A percentile compares a stretch with the other conserved stretches of the same genome.
Conservation (phyloP, 2,888 invertebrate genomes). For the Rhaphigaster nebulosa region DNA sequence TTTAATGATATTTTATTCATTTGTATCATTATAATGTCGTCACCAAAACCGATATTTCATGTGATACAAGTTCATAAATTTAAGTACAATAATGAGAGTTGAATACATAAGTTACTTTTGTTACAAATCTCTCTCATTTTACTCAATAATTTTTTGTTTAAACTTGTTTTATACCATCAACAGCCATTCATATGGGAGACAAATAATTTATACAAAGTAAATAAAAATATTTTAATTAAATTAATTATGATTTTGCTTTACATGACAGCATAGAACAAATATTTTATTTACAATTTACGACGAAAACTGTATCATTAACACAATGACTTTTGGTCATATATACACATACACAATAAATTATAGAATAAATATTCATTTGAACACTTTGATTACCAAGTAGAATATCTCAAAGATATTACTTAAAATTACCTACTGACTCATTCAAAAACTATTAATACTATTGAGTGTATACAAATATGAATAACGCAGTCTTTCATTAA, state of each 20-base stretch:
- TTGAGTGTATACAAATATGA: slow-evolving; percentile 51
- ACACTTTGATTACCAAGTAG: slow-evolving; percentile 4
- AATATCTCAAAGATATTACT: slow-evolving; percentile 28
- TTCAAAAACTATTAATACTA: slow-evolving; percentile 51
- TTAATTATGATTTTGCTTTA: slow-evolving; percentile 27
- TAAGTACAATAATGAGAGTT: too few relatives aligned
- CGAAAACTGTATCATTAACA: slow-evolving; percentile 35
- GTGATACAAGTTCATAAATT: too few relatives aligned
- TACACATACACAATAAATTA: slow-evolving; percentile 38
- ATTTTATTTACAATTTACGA: slow-evolving; percentile 28
- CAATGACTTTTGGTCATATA: slow-evolving; percentile 34
- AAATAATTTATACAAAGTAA: slow-evolving; percentile 26
- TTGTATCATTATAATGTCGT: too few relatives aligned
- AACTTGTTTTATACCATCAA: background rate
- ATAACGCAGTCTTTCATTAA: slow-evolving; percentile 54
- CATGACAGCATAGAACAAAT: slow-evolving; percentile 34
- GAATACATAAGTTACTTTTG: too few relatives aligned
- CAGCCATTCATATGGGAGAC: background rate
- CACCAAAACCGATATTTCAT: too few relatives aligned
- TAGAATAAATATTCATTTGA: slow-evolving; percentile 46
- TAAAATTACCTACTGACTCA: slow-evolving; percentile 16
- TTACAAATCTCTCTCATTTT: background rate
- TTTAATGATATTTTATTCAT: too few relatives aligned
- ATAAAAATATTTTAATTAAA: slow-evolving; percentile 50
- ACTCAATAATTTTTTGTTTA: background rate